Conservation (phyloP, 2,113 vertebrate genomes). For the Cygnus atratus region DNA sequence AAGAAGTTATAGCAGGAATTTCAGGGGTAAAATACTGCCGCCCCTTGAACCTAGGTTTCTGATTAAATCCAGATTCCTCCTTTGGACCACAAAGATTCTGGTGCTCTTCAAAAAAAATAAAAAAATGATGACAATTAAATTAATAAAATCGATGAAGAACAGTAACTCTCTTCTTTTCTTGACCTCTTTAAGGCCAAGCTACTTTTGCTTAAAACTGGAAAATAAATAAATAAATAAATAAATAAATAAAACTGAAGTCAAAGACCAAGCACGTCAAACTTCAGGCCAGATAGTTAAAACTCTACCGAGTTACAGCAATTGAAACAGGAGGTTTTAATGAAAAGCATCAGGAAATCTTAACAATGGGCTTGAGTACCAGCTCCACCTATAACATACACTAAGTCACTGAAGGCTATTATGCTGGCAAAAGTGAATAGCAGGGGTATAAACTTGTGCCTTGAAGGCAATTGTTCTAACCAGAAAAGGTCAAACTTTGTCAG, state of each 20-base stretch:
- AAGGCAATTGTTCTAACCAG: constrained; percentile 48
- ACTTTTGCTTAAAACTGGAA: neutral
- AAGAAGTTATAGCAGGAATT: neutral
- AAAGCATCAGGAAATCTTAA: constrained; percentile 59
- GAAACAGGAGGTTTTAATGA: constrained; percentile 40
- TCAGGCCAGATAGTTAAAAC: constrained; percentile 42
- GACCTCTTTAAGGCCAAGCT: neutral
- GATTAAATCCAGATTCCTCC: neutral
- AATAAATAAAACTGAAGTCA: neutral
- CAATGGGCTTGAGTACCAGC: constrained; percentile 53
- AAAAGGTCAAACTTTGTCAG: constrained; percentile 45
- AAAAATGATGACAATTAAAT: neutral
- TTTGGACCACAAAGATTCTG: neutral
- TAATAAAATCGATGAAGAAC: neutral
- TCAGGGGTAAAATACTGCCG: neutral
- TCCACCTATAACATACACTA: constrained; percentile 65
- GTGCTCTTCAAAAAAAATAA: neutral
- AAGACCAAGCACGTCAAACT: neutral
- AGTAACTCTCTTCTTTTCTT: neutral
- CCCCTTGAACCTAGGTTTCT: neutral
- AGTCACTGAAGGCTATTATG: constrained; percentile 25
- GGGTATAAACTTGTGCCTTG: constrained; percentile 34
- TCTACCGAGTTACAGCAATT: neutral
- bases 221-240: neutral
- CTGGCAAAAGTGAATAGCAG: constrained; percentile 12